Conservation (phyloP, 2,797 vertebrate genomes). For the Mustela erminea region DNA sequence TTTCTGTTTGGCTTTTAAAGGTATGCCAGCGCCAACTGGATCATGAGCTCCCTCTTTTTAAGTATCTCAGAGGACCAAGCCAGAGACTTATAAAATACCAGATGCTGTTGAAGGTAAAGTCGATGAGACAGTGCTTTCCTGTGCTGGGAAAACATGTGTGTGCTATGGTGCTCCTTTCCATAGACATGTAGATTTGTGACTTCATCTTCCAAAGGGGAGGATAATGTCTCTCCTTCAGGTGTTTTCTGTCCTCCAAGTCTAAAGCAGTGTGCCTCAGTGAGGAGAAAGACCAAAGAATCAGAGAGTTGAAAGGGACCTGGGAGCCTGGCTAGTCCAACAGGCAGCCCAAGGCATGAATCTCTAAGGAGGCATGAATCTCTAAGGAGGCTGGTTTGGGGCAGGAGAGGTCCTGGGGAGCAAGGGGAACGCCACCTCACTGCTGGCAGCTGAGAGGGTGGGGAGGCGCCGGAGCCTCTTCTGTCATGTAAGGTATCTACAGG, state of each 20-base stretch:
- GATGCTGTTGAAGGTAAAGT: slow-evolving; percentile 93
- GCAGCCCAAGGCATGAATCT: neutral
- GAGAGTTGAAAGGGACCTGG: neutral
- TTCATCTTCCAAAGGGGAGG: neutral
- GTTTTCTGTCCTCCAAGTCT: neutral
- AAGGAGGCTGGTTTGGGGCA: neutral
- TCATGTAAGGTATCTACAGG: neutral
- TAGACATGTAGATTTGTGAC: neutral
- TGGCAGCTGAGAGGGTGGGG: neutral
- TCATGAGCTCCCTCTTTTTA: slow-evolving; percentile 96
- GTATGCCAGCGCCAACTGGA: slow-evolving; percentile 97
- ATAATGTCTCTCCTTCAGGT: too few species aligned
- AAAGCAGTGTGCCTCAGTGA: neutral
- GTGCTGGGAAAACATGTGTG: neutral
- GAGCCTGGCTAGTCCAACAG: neutral
- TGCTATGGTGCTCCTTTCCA: too few species aligned
- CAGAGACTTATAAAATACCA: slow-evolving; percentile 98
- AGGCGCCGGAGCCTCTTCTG: neutral
- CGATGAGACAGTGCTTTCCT: neutral
- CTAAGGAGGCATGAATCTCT: neutral
- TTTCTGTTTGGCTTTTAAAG: slow-evolving; percentile 86
- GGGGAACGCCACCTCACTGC: neutral
- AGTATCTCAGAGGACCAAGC: slow-evolving; percentile 96
- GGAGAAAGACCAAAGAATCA: neutral
- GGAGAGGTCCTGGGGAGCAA: neutral